phyloP scores from a whole-genome alignment of 2,797 vertebrate genomes.

The Lacerta agilis region DNA sequence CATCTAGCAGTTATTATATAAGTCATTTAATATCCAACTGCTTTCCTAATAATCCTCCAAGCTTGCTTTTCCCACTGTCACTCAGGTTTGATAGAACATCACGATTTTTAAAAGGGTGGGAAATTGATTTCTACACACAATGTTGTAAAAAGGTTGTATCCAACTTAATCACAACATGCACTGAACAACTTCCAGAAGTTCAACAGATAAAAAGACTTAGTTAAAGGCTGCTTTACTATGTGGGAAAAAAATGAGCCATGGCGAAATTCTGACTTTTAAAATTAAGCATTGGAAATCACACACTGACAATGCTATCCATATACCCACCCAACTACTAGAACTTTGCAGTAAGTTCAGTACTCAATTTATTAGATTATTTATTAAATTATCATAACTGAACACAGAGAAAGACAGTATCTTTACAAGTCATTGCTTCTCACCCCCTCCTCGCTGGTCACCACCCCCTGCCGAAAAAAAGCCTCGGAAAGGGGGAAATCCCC shows the following conservation, averaged over 20 bases:
- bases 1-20: background rate
- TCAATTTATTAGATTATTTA: background rate
- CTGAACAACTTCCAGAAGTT: too few species aligned
- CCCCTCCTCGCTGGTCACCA: too few species aligned
- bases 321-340: background rate
- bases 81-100: background rate
- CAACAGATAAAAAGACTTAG: background rate
- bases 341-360: background rate
- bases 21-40: background rate
- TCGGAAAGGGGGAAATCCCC: too few species aligned
- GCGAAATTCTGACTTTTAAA: background rate
- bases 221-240: background rate
- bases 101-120: background rate
- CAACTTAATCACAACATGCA: background rate
- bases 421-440: background rate
- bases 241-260: background rate
- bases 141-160: too few species aligned
- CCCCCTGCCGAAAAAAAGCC: too few species aligned
- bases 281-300: too few species aligned
- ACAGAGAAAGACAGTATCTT: background rate
- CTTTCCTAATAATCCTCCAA: background rate
- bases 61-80: background rate
- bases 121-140: too few species aligned
- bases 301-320: too few species aligned
- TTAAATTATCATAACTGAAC: background rate